phyloP scores from a whole-genome alignment of 2,888 invertebrate genomes.

The Apamea epomidion region DNA sequence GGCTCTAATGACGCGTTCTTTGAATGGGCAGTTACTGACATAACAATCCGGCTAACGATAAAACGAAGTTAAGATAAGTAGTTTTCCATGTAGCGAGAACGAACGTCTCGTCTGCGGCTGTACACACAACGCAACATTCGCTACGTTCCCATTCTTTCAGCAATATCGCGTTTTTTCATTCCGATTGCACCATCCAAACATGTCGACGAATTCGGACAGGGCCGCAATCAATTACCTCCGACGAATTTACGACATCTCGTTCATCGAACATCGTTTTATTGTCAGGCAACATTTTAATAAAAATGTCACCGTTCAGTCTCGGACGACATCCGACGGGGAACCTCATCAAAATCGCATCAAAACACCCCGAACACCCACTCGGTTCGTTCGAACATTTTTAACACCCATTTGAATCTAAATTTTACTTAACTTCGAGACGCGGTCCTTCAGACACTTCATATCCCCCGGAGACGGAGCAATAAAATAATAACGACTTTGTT shows the following conservation, averaged over 20 bases:
- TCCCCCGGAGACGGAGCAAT: slow-evolving; percentile 75
- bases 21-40: slow-evolving; percentile 80
- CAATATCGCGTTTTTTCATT: slow-evolving; percentile 71
- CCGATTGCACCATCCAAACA: slow-evolving; percentile 71
- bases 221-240: slow-evolving; percentile 77
- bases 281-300: slow-evolving; percentile 81
- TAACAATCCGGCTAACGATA: slow-evolving; percentile 86
- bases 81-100: slow-evolving; percentile 85
- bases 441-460: slow-evolving; percentile 76
- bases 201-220: slow-evolving; percentile 63
- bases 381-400: slow-evolving; percentile 80
- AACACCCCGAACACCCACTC: slow-evolving; percentile 78
- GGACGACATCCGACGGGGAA: slow-evolving; percentile 67
- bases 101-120: slow-evolving; percentile 77
- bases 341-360: slow-evolving; percentile 87
- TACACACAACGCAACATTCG: slow-evolving; percentile 66
- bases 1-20: slow-evolving; percentile 77
- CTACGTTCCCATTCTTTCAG: slow-evolving; percentile 72
- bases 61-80: slow-evolving; percentile 88
- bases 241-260: slow-evolving; percentile 79
- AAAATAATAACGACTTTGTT: slow-evolving; percentile 79
- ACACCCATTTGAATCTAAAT: slow-evolving; percentile 85
- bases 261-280: slow-evolving; percentile 77
- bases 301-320: slow-evolving; percentile 75
- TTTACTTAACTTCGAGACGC: slow-evolving; percentile 79